Percentiles rank a stretch among this genome's conserved stretches.
phyloP scores from a whole-genome alignment of 2,888 invertebrate species.

The Parnassius orleans region DNA sequence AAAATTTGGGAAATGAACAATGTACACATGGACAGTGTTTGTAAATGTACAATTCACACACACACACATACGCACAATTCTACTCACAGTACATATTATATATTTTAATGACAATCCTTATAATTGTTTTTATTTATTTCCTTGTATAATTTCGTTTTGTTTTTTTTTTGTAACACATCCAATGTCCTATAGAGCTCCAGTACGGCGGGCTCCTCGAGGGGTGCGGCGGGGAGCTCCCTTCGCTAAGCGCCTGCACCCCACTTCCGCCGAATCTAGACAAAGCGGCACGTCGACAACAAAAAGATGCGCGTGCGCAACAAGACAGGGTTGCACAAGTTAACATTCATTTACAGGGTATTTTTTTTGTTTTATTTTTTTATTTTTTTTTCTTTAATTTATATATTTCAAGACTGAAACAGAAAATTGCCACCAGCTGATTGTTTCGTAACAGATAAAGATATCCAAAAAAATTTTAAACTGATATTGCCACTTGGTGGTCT shows the following conservation, averaged over 20 bases:
- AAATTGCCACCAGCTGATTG: no score
- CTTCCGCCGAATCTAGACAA: constrained; percentile 82
- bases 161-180: constrained; percentile 39
- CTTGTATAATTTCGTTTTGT: constrained; percentile 36
- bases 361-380: constrained; percentile 39
- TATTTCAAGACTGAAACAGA: no score
- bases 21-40: no score
- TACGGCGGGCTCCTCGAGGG: constrained; percentile 77
- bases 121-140: constrained; percentile 18
- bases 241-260: constrained; percentile 73
- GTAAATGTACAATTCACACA: no score
- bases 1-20: no score
- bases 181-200: constrained; percentile 76
- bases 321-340: constrained; percentile 90
- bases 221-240: constrained; percentile 79
- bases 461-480: no score
- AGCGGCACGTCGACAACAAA: constrained; percentile 77
- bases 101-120: background rate
- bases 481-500: no score
- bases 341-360: constrained; percentile 91
- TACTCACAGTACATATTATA: background rate
- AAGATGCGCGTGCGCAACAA: constrained; percentile 85
- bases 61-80: background rate
- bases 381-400: constrained; percentile 28
- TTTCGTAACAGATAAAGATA: no score